phyloP scores from a whole-genome alignment of 2,113 vertebrate genomes.

The Recurvirostra avosetta region DNA sequence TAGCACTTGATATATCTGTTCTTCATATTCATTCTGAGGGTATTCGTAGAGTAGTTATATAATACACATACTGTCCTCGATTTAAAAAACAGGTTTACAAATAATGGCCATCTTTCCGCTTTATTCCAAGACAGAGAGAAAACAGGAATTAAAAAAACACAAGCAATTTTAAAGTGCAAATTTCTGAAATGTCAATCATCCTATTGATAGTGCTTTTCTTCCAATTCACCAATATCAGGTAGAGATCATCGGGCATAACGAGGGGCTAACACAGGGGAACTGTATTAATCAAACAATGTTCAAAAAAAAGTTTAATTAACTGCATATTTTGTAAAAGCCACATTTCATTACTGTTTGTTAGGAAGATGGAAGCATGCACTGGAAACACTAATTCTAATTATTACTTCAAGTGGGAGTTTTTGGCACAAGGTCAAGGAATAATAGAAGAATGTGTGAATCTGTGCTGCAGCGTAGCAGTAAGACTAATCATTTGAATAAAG shows the following conservation, averaged over 20 bases:
- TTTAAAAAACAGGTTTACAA: background rate
- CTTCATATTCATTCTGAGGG: background rate
- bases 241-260: background rate
- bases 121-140: background rate
- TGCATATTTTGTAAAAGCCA: conserved; percentile 69
- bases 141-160: background rate
- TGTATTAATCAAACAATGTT: conserved; percentile 61
- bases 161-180: background rate
- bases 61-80: background rate
- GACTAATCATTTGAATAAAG: conserved; percentile 83
- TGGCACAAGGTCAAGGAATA: conserved; percentile 84
- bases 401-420: conserved; percentile 83
- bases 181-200: background rate
- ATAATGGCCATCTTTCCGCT: background rate
- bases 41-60: background rate
- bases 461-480: conserved; percentile 72
- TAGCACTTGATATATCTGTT: background rate
- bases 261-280: conserved; percentile 45
- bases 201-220: background rate
- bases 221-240: background rate
- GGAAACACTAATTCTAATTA: conserved; percentile 85
- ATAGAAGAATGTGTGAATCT: conserved; percentile 83
- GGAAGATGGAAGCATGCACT: conserved; percentile 76
- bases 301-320: conserved; percentile 71
- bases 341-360: conserved; percentile 75